A percentile compares a stretch with the other conserved stretches of the same genome.
phyloP scores from a whole-genome alignment of 2,113 vertebrate species.

The Arenaria interpres region DNA sequence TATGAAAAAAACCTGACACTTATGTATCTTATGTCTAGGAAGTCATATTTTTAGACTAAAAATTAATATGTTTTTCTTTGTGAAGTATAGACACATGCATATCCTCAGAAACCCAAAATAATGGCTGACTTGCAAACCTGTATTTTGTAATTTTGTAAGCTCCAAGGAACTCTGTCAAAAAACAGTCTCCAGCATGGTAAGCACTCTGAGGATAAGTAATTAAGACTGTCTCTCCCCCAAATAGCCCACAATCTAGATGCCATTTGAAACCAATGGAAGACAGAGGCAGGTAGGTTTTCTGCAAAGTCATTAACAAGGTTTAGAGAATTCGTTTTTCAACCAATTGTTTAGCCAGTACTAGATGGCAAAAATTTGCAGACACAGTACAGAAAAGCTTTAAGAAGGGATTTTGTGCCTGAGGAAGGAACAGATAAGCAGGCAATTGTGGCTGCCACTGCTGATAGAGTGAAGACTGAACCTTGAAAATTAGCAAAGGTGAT shows the following conservation, averaged over 20 bases:
- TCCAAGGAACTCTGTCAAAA: neutral
- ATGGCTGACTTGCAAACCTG: neutral
- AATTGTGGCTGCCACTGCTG: neutral
- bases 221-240: neutral
- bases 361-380: neutral
- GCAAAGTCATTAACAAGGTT: neutral
- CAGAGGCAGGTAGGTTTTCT: neutral
- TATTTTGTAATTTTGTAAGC: neutral
- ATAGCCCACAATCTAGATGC: neutral
- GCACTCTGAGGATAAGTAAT: neutral
- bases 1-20: neutral
- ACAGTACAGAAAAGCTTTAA: neutral
- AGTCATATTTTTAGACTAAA: neutral
- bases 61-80: neutral
- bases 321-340: neutral
- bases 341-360: neutral
- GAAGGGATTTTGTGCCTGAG: neutral
- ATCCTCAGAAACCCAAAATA: neutral
- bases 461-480: neutral
- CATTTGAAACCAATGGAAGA: neutral
- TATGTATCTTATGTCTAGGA: neutral
- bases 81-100: rapidly evolving
- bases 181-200: neutral
- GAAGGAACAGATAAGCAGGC: constrained; percentile 8
- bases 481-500: neutral